Base-by-base conservation (phyloP, 1,140 invertebrate species). In the Zaprionus tsacasi region DNA sequence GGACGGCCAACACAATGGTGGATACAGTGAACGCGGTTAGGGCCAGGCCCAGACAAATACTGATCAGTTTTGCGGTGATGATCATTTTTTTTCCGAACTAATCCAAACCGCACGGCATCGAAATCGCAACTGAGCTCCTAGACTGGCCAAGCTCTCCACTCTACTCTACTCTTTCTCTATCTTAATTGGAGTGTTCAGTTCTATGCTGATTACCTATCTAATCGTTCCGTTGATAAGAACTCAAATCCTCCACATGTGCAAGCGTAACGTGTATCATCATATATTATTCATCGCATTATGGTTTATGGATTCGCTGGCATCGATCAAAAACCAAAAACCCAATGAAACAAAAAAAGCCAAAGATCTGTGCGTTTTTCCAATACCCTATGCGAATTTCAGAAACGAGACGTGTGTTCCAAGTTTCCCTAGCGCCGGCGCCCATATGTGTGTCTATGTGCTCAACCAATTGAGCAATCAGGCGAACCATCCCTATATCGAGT, bases 21-120 rank as follows among this genome's bases (percentile, higher is more conserved):
- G 93, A 93, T 1, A 94, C 77, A 30, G 92, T 90, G 48, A 94
- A 93, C 27, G 93, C 91, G 0, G 91, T 92, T 10, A 91, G 69
- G 7, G 91, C 82, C 30, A 92, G 70, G 50, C 89, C 58, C 57
- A 92, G 67, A 6, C 66, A 71, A 45, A 92, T 92, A 27, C 85
- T 70, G 8, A 92, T 76, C 70, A 92, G 40, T 55, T 92, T 92
- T 2, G 88, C 79, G 12, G 88, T 92, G 33, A 92, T 78, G 43
- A 92, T 85, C 91, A 92, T 91, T 15, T 35, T 30, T n/a, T n/a
- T n/a, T n/a, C n/a, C 21, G 21, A 21, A 30, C n/a, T 82, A 80
- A 87, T 88, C 85, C 83, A 59, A 55, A 36, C 33, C 66, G 60
- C 21, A 57, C 70, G 57, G 65, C 75, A 76, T 38, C 52, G 45